Percentiles rank a stretch among this genome's conserved stretches.
These are phyloP conservation scores for Papilio xuthus DNA, from an alignment of 1,140 invertebrate species.

Conservation along the genomic window DNA sequence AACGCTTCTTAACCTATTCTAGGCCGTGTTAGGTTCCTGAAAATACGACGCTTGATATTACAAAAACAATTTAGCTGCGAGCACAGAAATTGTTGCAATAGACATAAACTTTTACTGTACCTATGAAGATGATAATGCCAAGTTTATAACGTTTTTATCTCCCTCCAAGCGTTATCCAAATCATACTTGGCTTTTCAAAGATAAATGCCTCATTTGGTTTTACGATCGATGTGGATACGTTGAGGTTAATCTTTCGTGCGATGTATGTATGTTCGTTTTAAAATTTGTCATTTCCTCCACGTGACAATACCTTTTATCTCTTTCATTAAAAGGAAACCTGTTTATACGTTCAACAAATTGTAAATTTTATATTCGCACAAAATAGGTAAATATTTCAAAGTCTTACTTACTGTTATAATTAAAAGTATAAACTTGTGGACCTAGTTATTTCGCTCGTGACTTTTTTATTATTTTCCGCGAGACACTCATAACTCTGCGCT, in stretches of 20 bases:
- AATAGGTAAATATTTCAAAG: background rate
- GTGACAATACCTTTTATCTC: background rate
- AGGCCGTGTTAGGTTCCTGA: constrained; percentile 26
- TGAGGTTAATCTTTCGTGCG: constrained; percentile 31
- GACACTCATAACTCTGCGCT: constrained; percentile 33
- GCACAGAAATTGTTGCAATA: constrained; percentile 48
- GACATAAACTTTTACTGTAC: constrained; percentile 48
- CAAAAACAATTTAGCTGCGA: constrained; percentile 42
- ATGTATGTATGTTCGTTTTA: constrained; percentile 23
- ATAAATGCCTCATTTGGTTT: constrained; percentile 51
- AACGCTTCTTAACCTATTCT: background rate
- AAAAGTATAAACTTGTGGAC: constrained; percentile 29
- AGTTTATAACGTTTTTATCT: constrained; percentile 52
- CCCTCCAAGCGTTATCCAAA: constrained; percentile 45
- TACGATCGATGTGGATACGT: constrained; percentile 38
- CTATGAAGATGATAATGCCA: constrained; percentile 48
- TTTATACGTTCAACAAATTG: background rate
- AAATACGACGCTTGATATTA: constrained; percentile 24
- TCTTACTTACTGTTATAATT: constrained; percentile 24
- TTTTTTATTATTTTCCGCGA: constrained; percentile 33
- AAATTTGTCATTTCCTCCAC: background rate
- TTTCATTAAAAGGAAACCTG: background rate
- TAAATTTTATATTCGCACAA: background rate
- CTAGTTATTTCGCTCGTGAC: constrained; percentile 31
- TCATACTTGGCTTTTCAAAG: constrained; percentile 48